These are phyloP conservation scores for Setipinna tenuifilis DNA, from an alignment of 2,797 vertebrate species.

Conservation along the genomic window DNA sequence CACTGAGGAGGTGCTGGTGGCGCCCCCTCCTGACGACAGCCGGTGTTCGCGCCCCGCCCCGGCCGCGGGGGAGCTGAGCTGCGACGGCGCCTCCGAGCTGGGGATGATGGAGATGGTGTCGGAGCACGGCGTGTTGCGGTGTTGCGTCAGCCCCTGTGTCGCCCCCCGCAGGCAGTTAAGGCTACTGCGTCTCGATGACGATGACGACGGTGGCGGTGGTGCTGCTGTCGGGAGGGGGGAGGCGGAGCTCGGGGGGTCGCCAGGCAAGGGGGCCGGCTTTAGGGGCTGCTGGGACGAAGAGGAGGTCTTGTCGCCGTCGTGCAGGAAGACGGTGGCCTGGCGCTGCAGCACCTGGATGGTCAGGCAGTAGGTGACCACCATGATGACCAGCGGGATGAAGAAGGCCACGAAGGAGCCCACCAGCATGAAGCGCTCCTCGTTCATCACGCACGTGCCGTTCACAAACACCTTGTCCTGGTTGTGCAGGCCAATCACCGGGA, in stretches of 20 bases:
- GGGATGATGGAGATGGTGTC: constrained; percentile 78
- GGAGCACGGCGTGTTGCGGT: constrained; percentile 51
- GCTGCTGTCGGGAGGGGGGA: not conserved
- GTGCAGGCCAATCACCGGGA: constrained; percentile 93
- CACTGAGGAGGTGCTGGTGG: constrained; percentile 60
- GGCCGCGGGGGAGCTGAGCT: constrained; percentile 83
- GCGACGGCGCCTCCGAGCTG: constrained; percentile 81
- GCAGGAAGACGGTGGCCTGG: constrained; percentile 91
- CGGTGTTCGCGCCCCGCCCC: constrained; percentile 67
- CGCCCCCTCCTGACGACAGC: constrained; percentile 52
- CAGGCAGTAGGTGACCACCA: constrained; percentile 96
- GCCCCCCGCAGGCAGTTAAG: constrained; percentile 80
- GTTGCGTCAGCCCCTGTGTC: constrained; percentile 57
- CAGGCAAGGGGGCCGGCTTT: constrained; percentile 44
- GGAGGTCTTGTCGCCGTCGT: constrained; percentile 69
- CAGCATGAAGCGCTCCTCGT: constrained; percentile 92
- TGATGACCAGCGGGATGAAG: constrained; percentile 97
- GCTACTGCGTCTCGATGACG: constrained; percentile 67
- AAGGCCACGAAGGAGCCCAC: constrained; percentile 97
- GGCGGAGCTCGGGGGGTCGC: constrained; percentile 36
- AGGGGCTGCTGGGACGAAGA: constrained; percentile 76
- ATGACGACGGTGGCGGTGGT: not conserved
- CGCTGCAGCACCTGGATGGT: constrained; percentile 88
- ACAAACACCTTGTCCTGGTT: constrained; percentile 92
- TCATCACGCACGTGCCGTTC: constrained; percentile 89